phyloP scores from a whole-genome alignment of 2,888 invertebrate genomes.

The Pilophorus perplexus region DNA sequence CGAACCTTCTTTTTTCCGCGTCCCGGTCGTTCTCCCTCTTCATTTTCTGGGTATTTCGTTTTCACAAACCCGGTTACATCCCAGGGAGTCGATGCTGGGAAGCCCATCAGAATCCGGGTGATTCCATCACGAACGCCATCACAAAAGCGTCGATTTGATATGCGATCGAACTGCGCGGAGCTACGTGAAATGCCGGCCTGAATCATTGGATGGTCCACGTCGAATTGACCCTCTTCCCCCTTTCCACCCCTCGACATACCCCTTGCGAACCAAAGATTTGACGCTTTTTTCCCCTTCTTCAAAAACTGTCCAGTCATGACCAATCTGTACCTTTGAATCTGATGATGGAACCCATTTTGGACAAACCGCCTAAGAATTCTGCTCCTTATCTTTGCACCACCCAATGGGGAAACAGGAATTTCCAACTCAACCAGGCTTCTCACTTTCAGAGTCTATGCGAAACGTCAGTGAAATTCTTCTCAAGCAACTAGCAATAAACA shows the following conservation, averaged over 20 bases:
- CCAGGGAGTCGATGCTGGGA: not conserved
- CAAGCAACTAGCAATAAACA: too few species aligned
- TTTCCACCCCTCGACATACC: too few species aligned
- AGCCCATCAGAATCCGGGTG: slow-evolving; percentile 22
- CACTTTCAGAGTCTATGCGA: too few species aligned
- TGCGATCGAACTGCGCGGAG: slow-evolving; percentile 36
- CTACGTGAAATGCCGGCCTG: slow-evolving; percentile 36
- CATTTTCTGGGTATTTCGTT: not conserved
- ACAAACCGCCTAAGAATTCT: too few species aligned
- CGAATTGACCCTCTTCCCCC: slow-evolving; percentile 8
- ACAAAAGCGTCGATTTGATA: slow-evolving; percentile 35
- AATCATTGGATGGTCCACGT: slow-evolving; percentile 18
- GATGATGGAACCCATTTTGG: not conserved
- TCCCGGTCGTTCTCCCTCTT: not conserved
- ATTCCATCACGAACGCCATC: slow-evolving; percentile 40
- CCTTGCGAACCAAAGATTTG: too few species aligned
- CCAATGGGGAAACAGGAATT: too few species aligned
- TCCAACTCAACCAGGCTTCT: too few species aligned
- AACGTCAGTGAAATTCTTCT: too few species aligned
- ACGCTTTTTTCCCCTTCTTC: too few species aligned
- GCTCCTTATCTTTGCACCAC: too few species aligned
- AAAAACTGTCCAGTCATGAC: too few species aligned
- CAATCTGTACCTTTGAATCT: not conserved
- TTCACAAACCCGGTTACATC: not conserved
- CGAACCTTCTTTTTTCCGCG: too few species aligned